Base-by-base conservation (phyloP, 2,888 invertebrate genomes). In the Lumbricus terrestris region DNA sequence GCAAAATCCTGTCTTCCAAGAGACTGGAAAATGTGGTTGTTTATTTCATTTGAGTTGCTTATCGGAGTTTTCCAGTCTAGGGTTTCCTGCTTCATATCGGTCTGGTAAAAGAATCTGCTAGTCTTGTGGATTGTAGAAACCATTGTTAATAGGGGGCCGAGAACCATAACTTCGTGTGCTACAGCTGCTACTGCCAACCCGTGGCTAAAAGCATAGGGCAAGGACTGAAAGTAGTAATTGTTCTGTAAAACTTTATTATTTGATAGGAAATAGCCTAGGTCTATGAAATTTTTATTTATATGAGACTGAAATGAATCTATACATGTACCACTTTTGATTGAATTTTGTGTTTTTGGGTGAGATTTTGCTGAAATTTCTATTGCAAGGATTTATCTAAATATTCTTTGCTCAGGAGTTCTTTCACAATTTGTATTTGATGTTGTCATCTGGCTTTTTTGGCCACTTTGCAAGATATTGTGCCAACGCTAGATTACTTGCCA, bases 231-330 rank as follows among this genome's bases (percentile, higher is more conserved):
- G 29, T 29, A 23, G 54, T 54, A 15, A 54, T 54, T 11, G n/a
- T 69, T n/a, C 69, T n/a, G 16, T 0, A 8, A 69, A 29, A 69
- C 29, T n/a, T n/a, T n/a, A n/a, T n/a, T 69, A 69, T 69, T 69
- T 69, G n/a, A 69, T n/a, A 23, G 54, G 54, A 54, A 54, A 29
- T 54, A 54, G 54, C 5, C 29, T 54, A 69, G 69, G 69, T 69
- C n/a, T 69, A n/a, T 69, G n/a, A 69, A 69, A n/a, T 69, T 69
- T 69, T n/a, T 69, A 69, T 69, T 69, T 69, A n/a, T 69, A n/a
- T 69, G 8, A 47, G 47, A 69, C 69, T 69, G 69, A 69, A 69
- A 69, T 54, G 16, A n/a, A n/a, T 47, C 20, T 6, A 42, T 69
- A 8, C n/a, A n/a, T 69, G 69, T 69, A n/a, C 4, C 16, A 16